These are phyloP conservation scores for Pagrus major DNA, from an alignment of 2,113 vertebrate species.

Conservation along the genomic window DNA sequence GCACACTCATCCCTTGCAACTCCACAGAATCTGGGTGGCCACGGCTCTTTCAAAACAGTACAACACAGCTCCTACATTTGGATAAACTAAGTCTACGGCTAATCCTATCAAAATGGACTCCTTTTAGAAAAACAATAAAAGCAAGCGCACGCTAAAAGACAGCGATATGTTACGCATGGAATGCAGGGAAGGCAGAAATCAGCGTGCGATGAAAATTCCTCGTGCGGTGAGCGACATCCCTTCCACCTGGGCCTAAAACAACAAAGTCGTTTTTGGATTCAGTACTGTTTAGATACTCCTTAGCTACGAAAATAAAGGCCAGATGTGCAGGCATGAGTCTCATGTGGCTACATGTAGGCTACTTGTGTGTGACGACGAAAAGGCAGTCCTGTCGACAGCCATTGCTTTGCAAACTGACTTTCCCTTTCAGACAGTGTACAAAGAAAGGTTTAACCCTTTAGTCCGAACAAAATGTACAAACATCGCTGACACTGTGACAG, in stretches of 20 bases:
- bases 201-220: conserved; percentile 66
- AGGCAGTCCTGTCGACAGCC: conserved; percentile 79
- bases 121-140: conserved; percentile 81
- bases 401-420: conserved; percentile 76
- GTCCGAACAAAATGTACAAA: conserved; percentile 70
- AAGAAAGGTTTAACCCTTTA: conserved; percentile 81
- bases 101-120: conserved; percentile 87
- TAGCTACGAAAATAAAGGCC: conserved; percentile 83
- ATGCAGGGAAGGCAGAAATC: conserved; percentile 76
- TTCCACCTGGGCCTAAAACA: conserved; percentile 84
- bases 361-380: conserved; percentile 72
- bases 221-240: conserved; percentile 62
- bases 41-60: conserved; percentile 76
- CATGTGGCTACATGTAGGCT: conserved; percentile 84
- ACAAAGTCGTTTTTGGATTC: conserved; percentile 77
- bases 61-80: conserved; percentile 81
- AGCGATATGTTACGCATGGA: conserved; percentile 80
- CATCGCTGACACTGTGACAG: conserved; percentile 58
- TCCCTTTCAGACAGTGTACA: conserved; percentile 79
- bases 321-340: conserved; percentile 79
- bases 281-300: conserved; percentile 82
- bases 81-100: conserved; percentile 82
- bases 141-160: conserved; percentile 74
- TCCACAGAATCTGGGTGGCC: conserved; percentile 84
- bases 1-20: conserved; percentile 68